Evolutionary conservation across 2,888 invertebrate species (phyloP), one percentile per base, ranked within the genome.

Genomic region (Drepanosiphum platanoidis): DNA sequence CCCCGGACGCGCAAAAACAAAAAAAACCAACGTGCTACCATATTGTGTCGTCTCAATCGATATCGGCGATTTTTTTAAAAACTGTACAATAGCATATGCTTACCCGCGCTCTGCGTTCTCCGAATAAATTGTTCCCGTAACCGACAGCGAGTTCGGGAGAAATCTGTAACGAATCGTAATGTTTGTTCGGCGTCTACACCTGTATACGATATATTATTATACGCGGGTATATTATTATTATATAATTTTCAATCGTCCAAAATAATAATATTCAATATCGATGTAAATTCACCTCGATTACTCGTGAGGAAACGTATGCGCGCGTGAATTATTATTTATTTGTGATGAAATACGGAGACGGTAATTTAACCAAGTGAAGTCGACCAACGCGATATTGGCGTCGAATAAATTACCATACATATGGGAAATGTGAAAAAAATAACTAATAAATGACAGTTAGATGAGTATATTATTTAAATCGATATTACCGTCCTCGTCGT

Each of bases 271-370:
- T 77, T 84, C 77, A 84, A 84, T 84, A 68, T 77, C n/a, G 5
- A 68, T 68, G 84, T 36, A 77, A 66, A 75, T 77, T n/a, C 68
- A 68, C 15, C 13, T n/a, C 18, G 27, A 52, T 66, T 36, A 32
- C 58, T 70, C 58, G 0, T 68, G 70, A 58, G n/a, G 52, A 77
- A 77, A 77, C 58, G 58, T 58, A 18, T 86, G 88, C 39, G n/a
- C 22, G 30, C 58, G 13, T n/a, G 81, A 42, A 61, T 61, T 71
- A 39, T 71, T 58, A 42, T 42, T 61, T 71, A 39, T 71, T 58
- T 18, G 9, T 39, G 13, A 52, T 70, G n/a, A 22, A 70, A 52
- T 52, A 66, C 27, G n/a, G n/a, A 52, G 15, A 30, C 22, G 15
- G 61, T 9, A 36, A 5, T 64, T 30, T 64, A 75, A 34, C 58